Evolutionary conservation across 2,797 vertebrate species (phyloP), one percentile per base, ranked within the genome.

Genomic region (Luscinia luscinia): DNA sequence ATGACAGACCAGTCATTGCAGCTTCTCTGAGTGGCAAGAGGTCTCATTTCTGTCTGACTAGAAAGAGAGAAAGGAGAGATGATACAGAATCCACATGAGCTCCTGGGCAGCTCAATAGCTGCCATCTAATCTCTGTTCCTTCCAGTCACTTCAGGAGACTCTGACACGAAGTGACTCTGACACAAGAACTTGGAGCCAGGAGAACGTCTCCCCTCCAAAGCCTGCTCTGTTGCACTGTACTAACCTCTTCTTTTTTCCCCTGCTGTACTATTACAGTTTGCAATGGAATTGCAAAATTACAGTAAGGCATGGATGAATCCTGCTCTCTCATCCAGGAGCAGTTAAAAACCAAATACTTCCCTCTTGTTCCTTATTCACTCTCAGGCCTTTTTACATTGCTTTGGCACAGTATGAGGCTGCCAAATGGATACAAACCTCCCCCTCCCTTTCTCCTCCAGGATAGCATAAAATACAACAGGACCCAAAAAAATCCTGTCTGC

Each of bases 341-440:
- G 87, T 81, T 94, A 95, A 88, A 96, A 52, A 6, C 45, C 63
- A 91, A 90, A 76, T 45, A 89, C 81, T 90, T 94, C 48, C 93
- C 48, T 90, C 83, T 54, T 68, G 40, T 84, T 96, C 84, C 40
- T 79, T 90, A 91, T 94, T 94, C 90, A 79, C 19, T 84, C 82
- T 9, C 40, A 79, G 77, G 93, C 67, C 80, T 94, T 94, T 96
- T 93, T 93, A 76, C 85, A 61, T 45, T 41, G 34, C 48, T 95
- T 81, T 91, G 83, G 80, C 90, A 93, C 78, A 76, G 70, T 24
- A 82, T 14, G 32, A 84, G 52, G 88, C 83, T 95, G 93, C 80
- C 90, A 96, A 96, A 89, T 73, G 48, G 83, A 93, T 73, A 77
- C 45, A 93, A 90, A 75, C 43, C 69, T 90, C 41, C 64, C 45